Evolutionary conservation across 2,797 vertebrate genomes (phyloP), one percentile per base, ranked within the genome.

Genomic region (Phataginus tricuspis): DNA sequence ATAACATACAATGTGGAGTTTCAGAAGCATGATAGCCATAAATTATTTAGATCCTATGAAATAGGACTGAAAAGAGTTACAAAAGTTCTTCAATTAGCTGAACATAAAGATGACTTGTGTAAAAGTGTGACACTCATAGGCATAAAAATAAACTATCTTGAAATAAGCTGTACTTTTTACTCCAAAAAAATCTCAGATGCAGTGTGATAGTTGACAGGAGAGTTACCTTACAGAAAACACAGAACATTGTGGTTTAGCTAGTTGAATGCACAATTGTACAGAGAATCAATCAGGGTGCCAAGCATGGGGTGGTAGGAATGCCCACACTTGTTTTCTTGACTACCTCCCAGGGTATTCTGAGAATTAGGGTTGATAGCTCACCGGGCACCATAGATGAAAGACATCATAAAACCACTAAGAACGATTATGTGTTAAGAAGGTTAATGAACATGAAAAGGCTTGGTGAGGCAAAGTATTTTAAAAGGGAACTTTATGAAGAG

Each of bases 401-500:
- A 45, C 49, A 87, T 77, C 55, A 78, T 64, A 94, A 86, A 97
- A 71, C 21, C 23, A 88, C 59, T 68, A 93, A 82, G 57, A 45
- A 59, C 49, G 66, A 86, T 68, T 84, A 51, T 59, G 87, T 64
- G 55, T 59, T 27, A 79, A 79, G 82, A 23, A 37, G 55, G 71
- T 27, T 86, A 69, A 57, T 39, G 42, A 80, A 63, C 79, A 85
- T 39, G 85, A 95, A 82, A 69, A 95, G 42, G 84, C 86, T 80
- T 82, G 71, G 39, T 77, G 39, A 92, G 51, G 63, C 61, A 94
- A 95, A 77, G 83, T 19, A n/a, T 37, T 92, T 90, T 90, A 37
- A 91, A 96, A 59, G 68, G 95, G 49, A 77, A 25, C 34, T 71
- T 86, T 88, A 96, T 31, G 39, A 63, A 87, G 90, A 66, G 14